Base-by-base conservation (phyloP, 2,797 vertebrate genomes). In the Cetoscarus ocellatus region DNA sequence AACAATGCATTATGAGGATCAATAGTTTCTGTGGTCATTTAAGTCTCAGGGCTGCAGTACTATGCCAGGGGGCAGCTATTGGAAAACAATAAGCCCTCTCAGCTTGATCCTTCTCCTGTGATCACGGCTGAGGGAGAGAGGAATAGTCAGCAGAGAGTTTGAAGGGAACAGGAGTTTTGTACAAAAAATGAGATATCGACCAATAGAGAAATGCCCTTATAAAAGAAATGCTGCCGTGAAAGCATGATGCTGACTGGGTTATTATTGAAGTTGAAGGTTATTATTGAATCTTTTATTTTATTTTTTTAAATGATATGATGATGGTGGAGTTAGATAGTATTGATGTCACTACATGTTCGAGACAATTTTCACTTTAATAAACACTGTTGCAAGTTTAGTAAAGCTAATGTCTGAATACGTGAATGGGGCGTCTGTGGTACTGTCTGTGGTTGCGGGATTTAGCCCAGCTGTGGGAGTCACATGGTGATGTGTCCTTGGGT, bases 1-100 rank as follows among this genome's bases (percentile, higher is more conserved):
- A 92, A 88, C 79, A 80, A 71, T 61, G 77, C 89, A 76, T 89
- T 92, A 91, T 91, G 89, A 88, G 92, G 93, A 94, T 91, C 82
- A 60, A 72, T 86, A 88, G 45, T 39, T 82, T 92, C 90, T 88
- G 84, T 91, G 85, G 88, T 89, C 75, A 83, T 84, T 90, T 87
- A 84, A 92, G 90, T 90, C 81, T 79, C 89, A 80, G 87, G 84
- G 82, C 67, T 87, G 77, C 60, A 80, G 71, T 15, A 8, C 75
- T 49, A 18, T 71, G 80, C 86, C 44, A 10, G 62, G 81, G 85
- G 82, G 82, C 71, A 86, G 70, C 85, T 84, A 93, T 89, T 80
- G 85, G 79, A 91, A 94, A 91, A 93, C 91, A 93, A 92, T 74
- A 73, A 76, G 88, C 85, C 68, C 59, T 47, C 82, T 92, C 38